These are phyloP conservation scores for Bombus balteatus DNA, from an alignment of 1,140 invertebrate species.

Conservation along the genomic window DNA sequence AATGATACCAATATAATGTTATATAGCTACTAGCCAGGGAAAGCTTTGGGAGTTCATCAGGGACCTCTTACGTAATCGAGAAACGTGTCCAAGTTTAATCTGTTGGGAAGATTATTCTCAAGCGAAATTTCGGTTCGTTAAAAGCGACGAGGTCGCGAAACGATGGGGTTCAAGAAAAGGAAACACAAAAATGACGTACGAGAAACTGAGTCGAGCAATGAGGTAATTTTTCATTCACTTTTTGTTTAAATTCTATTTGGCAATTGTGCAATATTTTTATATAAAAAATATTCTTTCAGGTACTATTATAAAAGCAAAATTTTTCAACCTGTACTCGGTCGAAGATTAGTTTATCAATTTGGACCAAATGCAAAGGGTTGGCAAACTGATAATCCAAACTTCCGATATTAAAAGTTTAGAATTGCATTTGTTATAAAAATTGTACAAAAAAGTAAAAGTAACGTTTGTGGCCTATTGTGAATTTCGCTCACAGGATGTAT, in stretches of 20 bases:
- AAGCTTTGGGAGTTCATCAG: conserved; percentile 92
- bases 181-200: conserved; percentile 96
- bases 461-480: conserved; percentile 2
- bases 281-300: conserved; percentile 77
- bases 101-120: conserved; percentile 94
- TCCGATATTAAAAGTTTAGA: conserved; percentile 73
- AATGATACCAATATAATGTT: conserved; percentile 25
- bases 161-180: conserved; percentile 94
- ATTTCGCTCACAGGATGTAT: neutral
- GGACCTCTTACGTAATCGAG: conserved; percentile 89
- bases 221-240: conserved; percentile 84
- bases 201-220: conserved; percentile 96
- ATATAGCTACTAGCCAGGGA: conserved; percentile 85
- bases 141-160: conserved; percentile 94
- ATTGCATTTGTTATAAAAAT: conserved; percentile 31
- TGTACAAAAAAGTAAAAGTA: conserved; percentile 22
- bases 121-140: conserved; percentile 94
- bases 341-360: conserved; percentile 94
- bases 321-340: conserved; percentile 90
- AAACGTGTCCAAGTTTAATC: conserved; percentile 91
- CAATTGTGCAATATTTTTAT: neutral
- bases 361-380: conserved; percentile 90
- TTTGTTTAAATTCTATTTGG: neutral
- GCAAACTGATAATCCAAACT: conserved; percentile 88
- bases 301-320: conserved; percentile 95